phyloP scores from a whole-genome alignment of 2,113 vertebrate species.

The Trachemys scripta region DNA sequence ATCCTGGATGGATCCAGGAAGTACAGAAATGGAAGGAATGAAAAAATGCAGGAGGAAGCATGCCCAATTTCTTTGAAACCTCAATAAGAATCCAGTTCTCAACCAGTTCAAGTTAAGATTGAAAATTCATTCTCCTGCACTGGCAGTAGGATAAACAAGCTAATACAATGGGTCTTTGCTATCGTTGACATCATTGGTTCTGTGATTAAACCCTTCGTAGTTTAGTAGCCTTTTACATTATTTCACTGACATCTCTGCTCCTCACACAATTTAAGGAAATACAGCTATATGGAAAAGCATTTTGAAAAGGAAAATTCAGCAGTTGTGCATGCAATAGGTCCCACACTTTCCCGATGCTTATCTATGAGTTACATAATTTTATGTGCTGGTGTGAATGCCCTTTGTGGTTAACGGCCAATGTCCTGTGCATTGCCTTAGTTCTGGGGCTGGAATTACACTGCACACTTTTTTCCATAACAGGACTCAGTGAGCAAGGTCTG shows the following conservation, averaged over 20 bases:
- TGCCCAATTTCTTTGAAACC: not conserved
- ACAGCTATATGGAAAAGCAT: not conserved
- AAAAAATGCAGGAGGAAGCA: not conserved
- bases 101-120: not conserved
- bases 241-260: not conserved
- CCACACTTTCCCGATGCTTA: not conserved
- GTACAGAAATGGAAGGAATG: not conserved
- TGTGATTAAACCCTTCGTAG: not conserved
- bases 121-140: not conserved
- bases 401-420: not conserved
- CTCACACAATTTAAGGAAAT: not conserved
- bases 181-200: not conserved
- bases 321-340: not conserved
- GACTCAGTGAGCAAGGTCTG: not conserved
- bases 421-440: not conserved
- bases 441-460: not conserved
- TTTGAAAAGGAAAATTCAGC: not conserved
- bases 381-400: not conserved
- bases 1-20: not conserved
- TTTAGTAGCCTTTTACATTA: not conserved
- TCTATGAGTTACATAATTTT: not conserved
- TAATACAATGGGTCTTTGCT: not conserved
- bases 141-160: not conserved
- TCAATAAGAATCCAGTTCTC: not conserved
- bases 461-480: fast-evolving